Percentiles rank a stretch among this genome's conserved stretches.
These are phyloP conservation scores for Drosophila setifemur DNA, from an alignment of 1,140 invertebrate species.

Conservation along the genomic window DNA sequence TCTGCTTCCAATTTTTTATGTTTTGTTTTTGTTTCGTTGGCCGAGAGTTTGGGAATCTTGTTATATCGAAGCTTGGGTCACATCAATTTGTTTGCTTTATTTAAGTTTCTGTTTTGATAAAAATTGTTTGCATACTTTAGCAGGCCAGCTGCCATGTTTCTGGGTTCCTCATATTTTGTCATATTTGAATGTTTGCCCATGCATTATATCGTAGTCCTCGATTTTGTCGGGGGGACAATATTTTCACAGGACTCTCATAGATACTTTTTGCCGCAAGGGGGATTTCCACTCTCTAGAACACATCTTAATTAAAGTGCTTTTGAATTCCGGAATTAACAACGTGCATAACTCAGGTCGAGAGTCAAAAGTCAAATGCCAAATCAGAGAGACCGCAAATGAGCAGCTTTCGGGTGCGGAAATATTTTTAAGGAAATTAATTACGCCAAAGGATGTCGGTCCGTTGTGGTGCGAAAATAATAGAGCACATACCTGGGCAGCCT, in stretches of 20 bases:
- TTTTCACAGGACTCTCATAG: constrained; percentile 35
- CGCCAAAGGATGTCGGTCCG: constrained; percentile 16
- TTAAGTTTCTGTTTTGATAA: constrained; percentile 72
- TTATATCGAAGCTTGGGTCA: constrained; percentile 28
- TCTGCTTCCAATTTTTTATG: neutral
- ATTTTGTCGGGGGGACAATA: constrained; percentile 33
- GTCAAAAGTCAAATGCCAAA: constrained; percentile 37
- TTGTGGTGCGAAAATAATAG: too few relatives aligned
- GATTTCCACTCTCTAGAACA: too few relatives aligned
- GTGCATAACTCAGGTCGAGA: constrained; percentile 64
- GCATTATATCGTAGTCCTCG: constrained; percentile 33
- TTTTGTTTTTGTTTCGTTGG: neutral
- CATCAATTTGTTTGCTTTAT: constrained; percentile 78
- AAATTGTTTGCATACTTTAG: constrained; percentile 61
- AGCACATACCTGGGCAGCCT: constrained; percentile 56
- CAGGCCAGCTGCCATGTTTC: constrained; percentile 27
- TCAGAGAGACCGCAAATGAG: constrained; percentile 34
- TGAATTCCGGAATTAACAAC: constrained; percentile 50
- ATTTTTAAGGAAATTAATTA: constrained; percentile 74
- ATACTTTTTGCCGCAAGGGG: too few relatives aligned
- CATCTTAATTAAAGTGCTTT: constrained; percentile 64
- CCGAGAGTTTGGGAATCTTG: constrained; percentile 3
- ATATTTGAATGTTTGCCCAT: constrained; percentile 54
- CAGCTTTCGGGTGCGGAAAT: constrained; percentile 34
- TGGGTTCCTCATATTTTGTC: neutral